Conservation (phyloP, 1,140 invertebrate genomes). For the Helicorthomorpha holstii region DNA sequence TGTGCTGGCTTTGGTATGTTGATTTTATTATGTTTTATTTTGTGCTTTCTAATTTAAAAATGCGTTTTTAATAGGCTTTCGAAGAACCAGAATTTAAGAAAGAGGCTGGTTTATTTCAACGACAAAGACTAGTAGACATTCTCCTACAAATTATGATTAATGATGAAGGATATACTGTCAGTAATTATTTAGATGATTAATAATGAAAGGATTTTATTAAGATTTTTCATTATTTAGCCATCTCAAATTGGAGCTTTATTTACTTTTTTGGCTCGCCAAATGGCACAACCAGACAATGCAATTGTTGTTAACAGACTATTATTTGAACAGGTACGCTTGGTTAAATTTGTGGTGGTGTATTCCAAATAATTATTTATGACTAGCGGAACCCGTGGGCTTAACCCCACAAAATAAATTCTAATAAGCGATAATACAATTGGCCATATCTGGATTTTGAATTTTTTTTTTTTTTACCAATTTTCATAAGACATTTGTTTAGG, state of each 20-base stretch:
- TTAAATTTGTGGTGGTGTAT: background rate
- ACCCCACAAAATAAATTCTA: too few species aligned
- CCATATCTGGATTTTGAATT: too few species aligned
- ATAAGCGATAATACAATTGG: too few species aligned
- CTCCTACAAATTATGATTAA: background rate
- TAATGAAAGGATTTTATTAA: too few species aligned
- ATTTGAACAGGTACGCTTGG: slow-evolving; percentile 32
- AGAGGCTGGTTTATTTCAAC: background rate
- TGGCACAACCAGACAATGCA: slow-evolving; percentile 32
- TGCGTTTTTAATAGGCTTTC: background rate
- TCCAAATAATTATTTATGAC: background rate
- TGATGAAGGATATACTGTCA: background rate
- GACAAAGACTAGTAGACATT: background rate
- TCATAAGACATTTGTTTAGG: too few species aligned
- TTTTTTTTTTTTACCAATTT: background rate
- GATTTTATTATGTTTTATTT: background rate
- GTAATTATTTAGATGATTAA: too few species aligned
- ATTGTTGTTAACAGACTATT: slow-evolving; percentile 32
- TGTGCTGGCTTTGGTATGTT: too few species aligned
- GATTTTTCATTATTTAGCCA: too few species aligned
- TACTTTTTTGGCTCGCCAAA: slow-evolving; percentile 51
- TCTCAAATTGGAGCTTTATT: slow-evolving; percentile 49
- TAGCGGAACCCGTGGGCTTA: too few species aligned
- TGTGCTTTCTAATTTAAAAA: background rate
- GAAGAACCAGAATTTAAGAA: background rate